Base-by-base conservation (phyloP, 2,797 vertebrate species). In the Xenops minutus region DNA sequence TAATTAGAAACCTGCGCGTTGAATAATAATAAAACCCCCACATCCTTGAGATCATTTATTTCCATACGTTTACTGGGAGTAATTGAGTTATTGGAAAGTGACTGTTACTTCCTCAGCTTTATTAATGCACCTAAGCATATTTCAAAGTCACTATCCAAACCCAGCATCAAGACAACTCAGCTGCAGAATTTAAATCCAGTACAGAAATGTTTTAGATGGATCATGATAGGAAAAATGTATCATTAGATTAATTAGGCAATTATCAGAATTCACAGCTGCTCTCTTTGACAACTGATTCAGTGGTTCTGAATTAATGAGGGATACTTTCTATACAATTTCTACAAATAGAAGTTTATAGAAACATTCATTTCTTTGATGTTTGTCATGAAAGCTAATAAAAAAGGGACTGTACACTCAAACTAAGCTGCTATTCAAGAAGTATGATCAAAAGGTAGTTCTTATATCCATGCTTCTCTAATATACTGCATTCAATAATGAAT, bases 181-280 rank as follows among this genome's bases (percentile, higher is more conserved):
- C 66, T 85, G 85, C 89, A 97, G 85, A 97, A 96, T 80, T 85
- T 44, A 85, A 74, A 59, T 93, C n/a, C 36, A 78, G 72, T 69
- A 77, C 48, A 96, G 91, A 97, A 96, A 93, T 61, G 23, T 89
- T 93, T 96, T 95, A 96, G 94, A 92, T 95, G 91, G 95, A 97
- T 97, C 96, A 94, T 88, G 95, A 97, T 90, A 96, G 88, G 41
- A 93, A 97, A 97, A 97, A 93, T 92, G 49, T 97, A 97, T 96
- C 95, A 97, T 98, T 97, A 97, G 78, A 98, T 97, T 98, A 98
- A 98, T 97, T 97, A 97, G 95, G 96, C 97, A 97, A 97, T 98
- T 98, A 97, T 93, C 92, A 97, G 95, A 97, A 96, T 92, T 97
- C 97, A 96, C 96, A 98, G 97, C 97, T 98, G 97, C 80, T 97